Evolutionary conservation across 2,888 invertebrate species (phyloP), one percentile per base, ranked within the genome.

Genomic region (Mythimna vitellina): DNA sequence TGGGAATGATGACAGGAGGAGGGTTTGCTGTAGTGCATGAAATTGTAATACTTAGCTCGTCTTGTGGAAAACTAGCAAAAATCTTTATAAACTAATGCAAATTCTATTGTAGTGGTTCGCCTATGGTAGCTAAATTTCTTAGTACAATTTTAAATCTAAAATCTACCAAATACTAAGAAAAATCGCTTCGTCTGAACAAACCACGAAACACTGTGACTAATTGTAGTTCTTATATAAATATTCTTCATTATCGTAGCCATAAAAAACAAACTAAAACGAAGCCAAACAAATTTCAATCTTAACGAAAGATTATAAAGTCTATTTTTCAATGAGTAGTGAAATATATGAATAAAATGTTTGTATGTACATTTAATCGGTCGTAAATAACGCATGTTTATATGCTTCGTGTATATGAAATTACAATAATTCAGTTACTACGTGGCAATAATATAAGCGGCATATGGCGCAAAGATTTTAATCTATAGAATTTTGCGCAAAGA

Each of bases 271-370:
- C 53, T 71, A 71, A 73, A 77, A 80, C 66, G 68, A 80, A 66
- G 80, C 73, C 70, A 80, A 74, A 68, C 70, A 69, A 69, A 73
- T 73, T 70, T 72, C 65, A 66, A 64, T 72, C 75, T 65, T 69
- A 53, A 42, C 9, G 10, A 0, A 71, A 71, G 42, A 29, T 22
- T 3, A 79, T 86, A 88, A 84, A 87, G 79, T 89, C 71, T 90
- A 92, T 90, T 90, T 92, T 90, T 86, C 81, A 88, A 81, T 87
- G 81, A 84, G 65, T 89, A 88, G 78, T 51, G 49, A 82, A 86
- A 73, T 82, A 80, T 71, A 70, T 32, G 65, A 68, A 73, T 78
- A 83, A 70, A 76, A 69, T 80, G 53, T 65, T 67, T 73, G 57
- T 68, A 62, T 69, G 68, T 76, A 60, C 69, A 65, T 74, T 68